Percentiles rank a stretch among this genome's conserved stretches.
phyloP scores from a whole-genome alignment of 23 tunicate genomes.

The Corella eumyota region DNA sequence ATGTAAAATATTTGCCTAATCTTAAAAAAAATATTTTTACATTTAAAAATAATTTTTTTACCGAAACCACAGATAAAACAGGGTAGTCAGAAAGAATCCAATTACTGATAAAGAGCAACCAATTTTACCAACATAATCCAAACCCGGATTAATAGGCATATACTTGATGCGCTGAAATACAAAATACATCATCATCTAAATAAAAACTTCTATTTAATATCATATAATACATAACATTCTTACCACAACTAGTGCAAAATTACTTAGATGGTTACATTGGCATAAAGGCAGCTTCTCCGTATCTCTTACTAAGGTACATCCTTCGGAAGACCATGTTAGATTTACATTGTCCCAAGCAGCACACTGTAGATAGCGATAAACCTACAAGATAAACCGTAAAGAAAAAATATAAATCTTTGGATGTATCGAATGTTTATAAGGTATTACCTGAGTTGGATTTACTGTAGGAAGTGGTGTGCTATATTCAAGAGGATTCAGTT shows the following conservation, averaged over 20 bases:
- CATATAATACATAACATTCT: too few relatives aligned
- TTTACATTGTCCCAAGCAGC: constrained; percentile 2
- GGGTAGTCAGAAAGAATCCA: constrained; percentile 11
- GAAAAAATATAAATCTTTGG: too few relatives aligned
- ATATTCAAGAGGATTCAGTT: not conserved
- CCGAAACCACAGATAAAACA: constrained; percentile 2
- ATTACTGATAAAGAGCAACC: constrained; percentile 13
- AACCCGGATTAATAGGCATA: constrained; percentile 6
- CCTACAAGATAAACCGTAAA: not conserved
- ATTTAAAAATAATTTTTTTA: too few relatives aligned
- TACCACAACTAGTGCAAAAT: constrained; percentile 15
- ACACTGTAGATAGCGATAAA: constrained; percentile 5
- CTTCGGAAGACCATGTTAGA: constrained; percentile 4
- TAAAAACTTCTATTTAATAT: too few relatives aligned
- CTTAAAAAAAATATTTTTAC: not conserved
- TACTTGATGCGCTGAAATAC: constrained; percentile 8
- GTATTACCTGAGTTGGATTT: too few relatives aligned
- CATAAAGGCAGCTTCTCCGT: not conserved
- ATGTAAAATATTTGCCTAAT: too few relatives aligned
- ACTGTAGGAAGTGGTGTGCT: constrained; percentile 5
- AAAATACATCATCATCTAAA: too few relatives aligned
- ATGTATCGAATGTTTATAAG: too few relatives aligned
- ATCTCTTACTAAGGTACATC: constrained; percentile 1
- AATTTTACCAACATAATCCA: constrained; percentile 19
- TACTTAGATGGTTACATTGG: constrained; percentile 10